phyloP scores from a whole-genome alignment of 2,797 vertebrate species.

The Schizopygopsis pylzovi region DNA sequence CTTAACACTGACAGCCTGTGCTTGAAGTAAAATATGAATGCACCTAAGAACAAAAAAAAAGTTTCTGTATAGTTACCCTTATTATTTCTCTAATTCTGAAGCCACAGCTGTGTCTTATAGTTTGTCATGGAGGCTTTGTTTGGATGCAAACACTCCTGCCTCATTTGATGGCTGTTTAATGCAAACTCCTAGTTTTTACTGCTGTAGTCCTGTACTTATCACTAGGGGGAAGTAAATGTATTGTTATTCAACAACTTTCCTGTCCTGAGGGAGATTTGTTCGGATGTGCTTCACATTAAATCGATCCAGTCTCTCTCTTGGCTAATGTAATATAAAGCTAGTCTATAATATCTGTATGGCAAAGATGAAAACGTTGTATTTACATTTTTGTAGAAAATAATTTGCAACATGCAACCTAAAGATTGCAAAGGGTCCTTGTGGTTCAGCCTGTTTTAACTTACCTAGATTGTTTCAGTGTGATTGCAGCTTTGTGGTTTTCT shows the following conservation, averaged over 20 bases:
- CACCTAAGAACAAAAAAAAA: not conserved
- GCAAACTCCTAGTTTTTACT: not conserved
- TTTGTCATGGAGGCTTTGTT: not conserved
- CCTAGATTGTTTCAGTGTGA: not conserved
- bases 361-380: not conserved
- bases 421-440: not conserved
- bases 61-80: not conserved
- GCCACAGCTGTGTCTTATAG: not conserved
- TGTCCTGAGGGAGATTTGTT: constrained; percentile 1
- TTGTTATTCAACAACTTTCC: not conserved
- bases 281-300: not conserved
- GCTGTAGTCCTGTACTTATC: not conserved
- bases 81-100: not conserved
- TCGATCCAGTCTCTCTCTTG: not conserved
- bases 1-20: not conserved
- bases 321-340: not conserved
- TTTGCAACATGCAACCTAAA: not conserved
- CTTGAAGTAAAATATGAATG: not conserved
- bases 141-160: not conserved
- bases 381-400: not conserved
- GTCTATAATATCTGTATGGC: not conserved
- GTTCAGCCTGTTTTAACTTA: not conserved
- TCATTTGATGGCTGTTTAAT: not conserved
- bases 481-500: not conserved
- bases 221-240: not conserved